Evolutionary conservation across 2,797 vertebrate genomes (phyloP), one percentile per base, ranked within the genome.

Genomic region (Cyprinella venusta): DNA sequence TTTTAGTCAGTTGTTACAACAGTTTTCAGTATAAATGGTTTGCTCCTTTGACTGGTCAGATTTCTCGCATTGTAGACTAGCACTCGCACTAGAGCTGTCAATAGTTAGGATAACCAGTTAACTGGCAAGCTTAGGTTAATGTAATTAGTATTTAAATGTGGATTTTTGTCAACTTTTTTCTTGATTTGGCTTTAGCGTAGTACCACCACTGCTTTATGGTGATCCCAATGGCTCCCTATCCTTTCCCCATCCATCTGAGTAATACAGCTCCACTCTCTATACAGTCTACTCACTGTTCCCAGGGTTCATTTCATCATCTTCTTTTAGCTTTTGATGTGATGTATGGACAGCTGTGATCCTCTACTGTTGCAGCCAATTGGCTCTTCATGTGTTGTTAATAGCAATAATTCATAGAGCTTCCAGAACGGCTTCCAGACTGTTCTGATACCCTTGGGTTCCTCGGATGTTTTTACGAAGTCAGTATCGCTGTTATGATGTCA

Each of bases 401-500:
- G 33, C 63, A 77, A 74, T 76, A 75, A 76, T 74, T 82, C 80
- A 75, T 40, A 52, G 8, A 63, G 72, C 26, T 74, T 82, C 45
- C 42, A 69, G 40, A 71, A 68, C 4, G 36, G 48, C 19, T 65
- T 81, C 64, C 74, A 82, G 38, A 59, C 67, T 54, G 42, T 36
- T 83, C 24, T 45, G 42, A 74, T 70, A 68, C 45, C 45, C 75
- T 45, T 77, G 50, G n/a, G 80, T 40, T 50, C n/a, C 33, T 30
- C 5, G 2, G 50, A 61, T 68, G 48, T 52, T 81, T 38, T 65
- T 63, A 21, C 8, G 6, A 87, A 56, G 52, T 52, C 19, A 42
- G 65, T 77, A 72, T 48, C 40, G 24, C 68, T 63, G 8, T 26
- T 42, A 71, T 84, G 84, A 86, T 82, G 82, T 82, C 79, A 84